Base-by-base conservation (phyloP, 1,140 invertebrate genomes). In the Megathymus violae region DNA sequence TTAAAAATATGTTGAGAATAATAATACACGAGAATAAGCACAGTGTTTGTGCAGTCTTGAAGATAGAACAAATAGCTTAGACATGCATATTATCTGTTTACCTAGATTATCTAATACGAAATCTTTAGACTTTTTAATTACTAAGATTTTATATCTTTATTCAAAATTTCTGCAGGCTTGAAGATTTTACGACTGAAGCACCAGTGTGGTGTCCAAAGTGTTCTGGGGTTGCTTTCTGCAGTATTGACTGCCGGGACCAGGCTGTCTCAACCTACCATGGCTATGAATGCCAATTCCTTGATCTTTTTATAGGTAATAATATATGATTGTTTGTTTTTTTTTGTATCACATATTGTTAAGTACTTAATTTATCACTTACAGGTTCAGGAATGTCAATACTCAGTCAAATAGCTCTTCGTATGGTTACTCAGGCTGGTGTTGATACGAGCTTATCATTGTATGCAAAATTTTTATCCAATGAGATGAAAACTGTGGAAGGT, bases 301-400 rank as follows among this genome's bases (percentile, higher is more conserved):
- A 95, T 60, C 76, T 96, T 4, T 89, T 96, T 27, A 94, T 96
- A 59, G 95, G 94, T 93, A 85, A 80, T n/a, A n/a, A n/a, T n/a
- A n/a, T n/a, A n/a, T n/a, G n/a, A n/a, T n/a, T n/a, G n/a, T n/a
- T n/a, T n/a, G n/a, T n/a, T n/a, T n/a, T n/a, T n/a, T n/a, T n/a
- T n/a, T n/a, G n/a, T n/a, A n/a, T n/a, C n/a, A n/a, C n/a, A n/a
- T n/a, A n/a, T n/a, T n/a, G n/a, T n/a, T n/a, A n/a, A n/a, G n/a
- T n/a, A n/a, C n/a, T n/a, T n/a, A n/a, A n/a, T n/a, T n/a, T n/a
- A n/a, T n/a, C n/a, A n/a, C 38, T 82, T 83, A 46, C 46, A 93
- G 92, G 94, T n/a, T 95, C 95, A 1, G 96, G 96, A 13, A 96
- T 97, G 94, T 96, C 95, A 67, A 92, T 96, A 43, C 88, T 97